phyloP scores from a whole-genome alignment of 2,113 vertebrate genomes.

The Neolamprologus caudopunctatus region DNA sequence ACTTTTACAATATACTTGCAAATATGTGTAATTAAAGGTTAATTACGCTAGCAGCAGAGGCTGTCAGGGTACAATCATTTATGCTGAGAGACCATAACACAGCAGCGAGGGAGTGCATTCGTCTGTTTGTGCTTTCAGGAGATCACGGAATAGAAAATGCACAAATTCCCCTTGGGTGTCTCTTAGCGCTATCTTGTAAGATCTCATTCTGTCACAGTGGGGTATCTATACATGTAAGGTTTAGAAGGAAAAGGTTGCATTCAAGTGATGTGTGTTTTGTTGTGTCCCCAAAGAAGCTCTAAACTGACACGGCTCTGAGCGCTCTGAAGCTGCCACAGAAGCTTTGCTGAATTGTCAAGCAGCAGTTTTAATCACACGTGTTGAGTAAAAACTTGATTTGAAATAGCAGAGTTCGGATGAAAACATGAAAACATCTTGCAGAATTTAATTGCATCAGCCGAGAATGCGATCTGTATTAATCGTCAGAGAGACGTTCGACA shows the following conservation, averaged over 20 bases:
- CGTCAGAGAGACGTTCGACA: neutral
- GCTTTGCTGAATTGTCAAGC: neutral
- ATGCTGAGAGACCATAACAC: neutral
- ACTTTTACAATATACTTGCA: neutral
- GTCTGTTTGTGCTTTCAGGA: neutral
- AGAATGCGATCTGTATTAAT: constrained; percentile 6
- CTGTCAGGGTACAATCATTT: neutral
- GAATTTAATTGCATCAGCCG: neutral
- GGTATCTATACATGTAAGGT: neutral
- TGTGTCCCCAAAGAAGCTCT: neutral
- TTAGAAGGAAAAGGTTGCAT: neutral
- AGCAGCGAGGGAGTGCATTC: neutral
- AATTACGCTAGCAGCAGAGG: neutral
- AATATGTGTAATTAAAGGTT: neutral
- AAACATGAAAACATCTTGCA: neutral
- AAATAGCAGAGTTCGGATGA: neutral
- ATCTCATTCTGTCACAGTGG: constrained; percentile 5
- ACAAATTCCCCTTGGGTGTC: neutral
- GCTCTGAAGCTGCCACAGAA: neutral
- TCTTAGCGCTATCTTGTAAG: neutral
- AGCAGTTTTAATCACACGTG: neutral
- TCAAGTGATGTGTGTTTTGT: neutral
- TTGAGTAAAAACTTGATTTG: constrained; percentile 7
- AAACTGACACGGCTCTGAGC: neutral
- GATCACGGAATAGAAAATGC: neutral